phyloP scores from a whole-genome alignment of 2,888 invertebrate genomes.

The Trachelus troglodyta region DNA sequence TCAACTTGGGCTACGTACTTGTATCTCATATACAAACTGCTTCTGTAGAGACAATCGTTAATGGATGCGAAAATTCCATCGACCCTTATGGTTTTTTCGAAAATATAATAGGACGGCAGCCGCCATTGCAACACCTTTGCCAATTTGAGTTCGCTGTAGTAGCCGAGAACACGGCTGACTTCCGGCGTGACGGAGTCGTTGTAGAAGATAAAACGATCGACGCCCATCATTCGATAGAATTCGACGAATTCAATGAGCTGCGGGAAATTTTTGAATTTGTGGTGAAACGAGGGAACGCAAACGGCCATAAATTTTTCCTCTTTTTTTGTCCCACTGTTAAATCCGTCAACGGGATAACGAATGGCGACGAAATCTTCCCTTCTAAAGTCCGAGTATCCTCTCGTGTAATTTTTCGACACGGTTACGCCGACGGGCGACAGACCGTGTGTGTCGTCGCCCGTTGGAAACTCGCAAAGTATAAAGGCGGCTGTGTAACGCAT shows the following conservation, averaged over 20 bases:
- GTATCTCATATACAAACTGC: conserved; percentile 51
- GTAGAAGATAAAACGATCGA: conserved; percentile 68
- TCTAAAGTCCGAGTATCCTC: conserved; percentile 1
- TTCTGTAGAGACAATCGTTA: conserved; percentile 57
- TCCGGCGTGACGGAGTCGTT: conserved; percentile 58
- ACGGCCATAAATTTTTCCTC: conserved; percentile 50
- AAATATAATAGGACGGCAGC: conserved; percentile 40
- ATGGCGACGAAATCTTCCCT: conserved; percentile 30
- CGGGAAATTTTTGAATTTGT: conserved; percentile 61
- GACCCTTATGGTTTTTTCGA: conserved; percentile 63
- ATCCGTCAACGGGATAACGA: conserved; percentile 28
- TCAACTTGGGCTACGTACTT: conserved; percentile 51
- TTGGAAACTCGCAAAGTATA: conserved; percentile 34
- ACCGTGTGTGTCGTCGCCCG: conserved; percentile 8
- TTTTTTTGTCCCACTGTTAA: not conserved
- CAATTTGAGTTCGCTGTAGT: conserved; percentile 56
- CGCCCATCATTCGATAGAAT: conserved; percentile 67
- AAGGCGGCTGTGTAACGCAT: conserved; percentile 38
- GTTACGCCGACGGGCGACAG: conserved; percentile 32
- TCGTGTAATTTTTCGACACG: conserved; percentile 21
- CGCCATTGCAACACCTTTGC: conserved; percentile 66
- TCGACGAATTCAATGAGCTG: conserved; percentile 68
- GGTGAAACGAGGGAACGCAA: conserved; percentile 66
- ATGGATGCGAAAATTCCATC: conserved; percentile 58
- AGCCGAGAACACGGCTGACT: conserved; percentile 58